Conservation (phyloP, 2,888 invertebrate species). For the Cetonia aurata region DNA sequence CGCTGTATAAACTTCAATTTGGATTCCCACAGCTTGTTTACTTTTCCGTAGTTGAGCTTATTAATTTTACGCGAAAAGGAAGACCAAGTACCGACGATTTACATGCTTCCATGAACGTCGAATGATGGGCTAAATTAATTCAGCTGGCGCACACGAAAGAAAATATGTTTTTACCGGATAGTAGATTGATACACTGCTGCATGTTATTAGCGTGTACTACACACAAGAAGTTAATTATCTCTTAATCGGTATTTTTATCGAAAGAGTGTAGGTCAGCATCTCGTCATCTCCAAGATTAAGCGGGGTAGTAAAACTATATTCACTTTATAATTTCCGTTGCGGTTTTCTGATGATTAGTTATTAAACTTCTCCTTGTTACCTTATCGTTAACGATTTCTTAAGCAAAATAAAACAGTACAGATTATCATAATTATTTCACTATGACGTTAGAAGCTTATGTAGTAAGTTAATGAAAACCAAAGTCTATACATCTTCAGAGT, state of each 20-base stretch:
- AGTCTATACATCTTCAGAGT: neutral
- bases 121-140: slow-evolving; percentile 29
- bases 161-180: slow-evolving; percentile 18
- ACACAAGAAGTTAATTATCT: slow-evolving; percentile 1
- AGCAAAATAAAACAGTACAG: no score
- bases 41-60: slow-evolving; percentile 24
- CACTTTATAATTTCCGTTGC: no score
- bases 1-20: slow-evolving; percentile 8
- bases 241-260: slow-evolving; percentile 2
- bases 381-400: no score
- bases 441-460: no score
- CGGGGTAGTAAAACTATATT: no score
- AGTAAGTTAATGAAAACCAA: neutral
- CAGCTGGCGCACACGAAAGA: slow-evolving; percentile 1
- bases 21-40: slow-evolving; percentile 34
- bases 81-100: slow-evolving; percentile 16
- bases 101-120: slow-evolving; percentile 13
- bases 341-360: no score
- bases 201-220: slow-evolving; percentile 10
- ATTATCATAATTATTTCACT: no score
- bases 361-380: no score
- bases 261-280: neutral
- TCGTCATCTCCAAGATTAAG: no score
- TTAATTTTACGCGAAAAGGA: slow-evolving; percentile 35
- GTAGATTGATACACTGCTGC: slow-evolving; percentile 18